phyloP scores from a whole-genome alignment of 2,888 invertebrate genomes.

The Athrips mouffetella region DNA sequence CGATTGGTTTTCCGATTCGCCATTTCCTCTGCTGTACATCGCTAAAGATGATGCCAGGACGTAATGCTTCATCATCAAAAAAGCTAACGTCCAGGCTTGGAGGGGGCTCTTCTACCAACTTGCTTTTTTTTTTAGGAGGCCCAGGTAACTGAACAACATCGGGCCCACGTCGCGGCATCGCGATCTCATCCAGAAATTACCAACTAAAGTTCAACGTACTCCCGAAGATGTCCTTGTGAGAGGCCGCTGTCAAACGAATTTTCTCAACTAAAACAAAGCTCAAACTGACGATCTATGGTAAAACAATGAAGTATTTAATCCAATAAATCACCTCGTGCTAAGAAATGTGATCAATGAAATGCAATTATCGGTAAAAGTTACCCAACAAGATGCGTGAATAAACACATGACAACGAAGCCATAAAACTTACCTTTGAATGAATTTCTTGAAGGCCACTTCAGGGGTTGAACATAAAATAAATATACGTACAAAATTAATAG shows the following conservation, averaged over 20 bases:
- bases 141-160: slow-evolving; percentile 48
- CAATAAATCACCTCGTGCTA: slow-evolving; percentile 45
- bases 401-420: slow-evolving; percentile 23
- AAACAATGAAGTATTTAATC: slow-evolving; percentile 30
- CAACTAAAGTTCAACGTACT: slow-evolving; percentile 17
- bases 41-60: slow-evolving; percentile 86
- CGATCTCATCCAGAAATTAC: slow-evolving; percentile 27
- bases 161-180: slow-evolving; percentile 61
- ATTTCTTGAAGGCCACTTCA: slow-evolving; percentile 16
- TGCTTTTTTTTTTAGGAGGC: slow-evolving; percentile 60
- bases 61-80: slow-evolving; percentile 69
- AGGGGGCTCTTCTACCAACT: slow-evolving; percentile 39
- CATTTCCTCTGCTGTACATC: slow-evolving; percentile 91
- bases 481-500: slow-evolving; percentile 15
- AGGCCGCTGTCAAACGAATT: slow-evolving; percentile 7
- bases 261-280: slow-evolving; percentile 21
- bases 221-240: not conserved
- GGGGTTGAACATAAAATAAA: not conserved
- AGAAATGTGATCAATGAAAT: slow-evolving; percentile 44
- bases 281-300: not conserved
- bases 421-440: slow-evolving; percentile 16
- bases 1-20: slow-evolving; percentile 92
- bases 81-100: slow-evolving; percentile 60
- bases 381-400: slow-evolving; percentile 32
- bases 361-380: slow-evolving; percentile 43